Evolutionary conservation across 2,797 vertebrate species (phyloP).

Genomic region (Girardinus metallicus): DNA sequence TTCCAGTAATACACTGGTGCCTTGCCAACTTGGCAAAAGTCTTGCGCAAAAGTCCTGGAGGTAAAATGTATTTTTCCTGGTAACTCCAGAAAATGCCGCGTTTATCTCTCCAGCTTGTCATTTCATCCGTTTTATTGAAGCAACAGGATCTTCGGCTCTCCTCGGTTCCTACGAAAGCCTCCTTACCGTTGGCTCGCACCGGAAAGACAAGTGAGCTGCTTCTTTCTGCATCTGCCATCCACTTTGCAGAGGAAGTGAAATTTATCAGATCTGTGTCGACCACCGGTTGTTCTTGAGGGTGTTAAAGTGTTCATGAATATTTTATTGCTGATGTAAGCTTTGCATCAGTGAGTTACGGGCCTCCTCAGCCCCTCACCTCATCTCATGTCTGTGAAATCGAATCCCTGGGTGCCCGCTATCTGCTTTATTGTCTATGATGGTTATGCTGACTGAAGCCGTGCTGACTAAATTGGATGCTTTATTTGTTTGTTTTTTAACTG

Average conservation of each 20-base stretch:
- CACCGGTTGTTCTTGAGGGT: conserved; percentile 46
- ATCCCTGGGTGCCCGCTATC: conserved; percentile 52
- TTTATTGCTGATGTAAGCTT: conserved; percentile 68
- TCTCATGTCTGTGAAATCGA: conserved; percentile 61
- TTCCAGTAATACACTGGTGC: conserved; percentile 66
- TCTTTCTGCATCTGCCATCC: conserved; percentile 50
- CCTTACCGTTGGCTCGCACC: conserved; percentile 27
- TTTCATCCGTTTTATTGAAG: conserved; percentile 52
- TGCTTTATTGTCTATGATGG: conserved; percentile 58
- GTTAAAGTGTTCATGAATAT: conserved; percentile 66
- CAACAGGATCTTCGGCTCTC: conserved; percentile 24
- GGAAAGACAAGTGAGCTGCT: conserved; percentile 12
- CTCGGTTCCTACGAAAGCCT: conserved; percentile 25
- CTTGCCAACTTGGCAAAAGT: conserved; percentile 60
- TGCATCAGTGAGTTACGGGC: conserved; percentile 56
- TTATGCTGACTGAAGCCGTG: conserved; percentile 64
- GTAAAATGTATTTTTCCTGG: conserved; percentile 29
- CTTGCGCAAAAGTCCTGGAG: conserved; percentile 38
- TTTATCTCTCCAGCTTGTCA: conserved; percentile 39
- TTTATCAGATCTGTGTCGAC: conserved; percentile 41
- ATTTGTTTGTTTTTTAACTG: conserved; percentile 20
- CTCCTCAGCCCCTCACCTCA: conserved; percentile 24
- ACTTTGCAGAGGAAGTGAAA: conserved; percentile 43
- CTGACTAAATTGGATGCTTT: conserved; percentile 46
- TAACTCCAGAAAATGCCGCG: conserved; percentile 31